Percentiles rank a stretch among this genome's conserved stretches.
phyloP scores from a whole-genome alignment of 2,113 vertebrate species.

The Varanus komodoensis region DNA sequence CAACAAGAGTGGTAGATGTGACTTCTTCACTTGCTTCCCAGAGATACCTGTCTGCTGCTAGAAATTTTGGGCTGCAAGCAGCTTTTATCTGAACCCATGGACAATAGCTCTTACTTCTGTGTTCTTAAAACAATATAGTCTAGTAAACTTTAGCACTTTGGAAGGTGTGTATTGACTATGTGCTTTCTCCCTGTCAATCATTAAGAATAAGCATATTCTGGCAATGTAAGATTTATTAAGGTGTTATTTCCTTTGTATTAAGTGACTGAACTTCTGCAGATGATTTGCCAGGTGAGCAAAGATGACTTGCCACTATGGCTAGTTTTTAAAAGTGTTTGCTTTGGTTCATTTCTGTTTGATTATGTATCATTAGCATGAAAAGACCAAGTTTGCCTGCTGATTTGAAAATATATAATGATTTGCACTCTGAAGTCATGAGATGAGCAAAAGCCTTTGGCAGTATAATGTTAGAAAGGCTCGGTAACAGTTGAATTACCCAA shows the following conservation, averaged over 20 bases:
- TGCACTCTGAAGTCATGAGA: not conserved
- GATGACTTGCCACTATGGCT: not conserved
- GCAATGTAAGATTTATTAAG: not conserved
- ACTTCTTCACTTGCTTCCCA: not conserved
- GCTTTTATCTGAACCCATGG: not conserved
- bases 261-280: not conserved
- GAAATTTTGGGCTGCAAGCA: not conserved
- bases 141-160: not conserved
- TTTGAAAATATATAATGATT: not conserved
- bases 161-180: conserved; percentile 13
- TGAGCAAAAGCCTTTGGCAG: not conserved
- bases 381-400: not conserved
- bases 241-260: not conserved
- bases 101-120: not conserved
- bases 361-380: not conserved
- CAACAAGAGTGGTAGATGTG: not conserved
- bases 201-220: not conserved
- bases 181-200: not conserved
- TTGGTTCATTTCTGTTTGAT: not conserved
- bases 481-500: conserved; percentile 1
- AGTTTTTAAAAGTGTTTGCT: not conserved
- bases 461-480: not conserved
- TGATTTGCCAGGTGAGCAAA: not conserved
- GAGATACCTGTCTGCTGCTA: not conserved
- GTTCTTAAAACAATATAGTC: not conserved